phyloP scores from a whole-genome alignment of 2,888 invertebrate species.

The Netelia inedita region DNA sequence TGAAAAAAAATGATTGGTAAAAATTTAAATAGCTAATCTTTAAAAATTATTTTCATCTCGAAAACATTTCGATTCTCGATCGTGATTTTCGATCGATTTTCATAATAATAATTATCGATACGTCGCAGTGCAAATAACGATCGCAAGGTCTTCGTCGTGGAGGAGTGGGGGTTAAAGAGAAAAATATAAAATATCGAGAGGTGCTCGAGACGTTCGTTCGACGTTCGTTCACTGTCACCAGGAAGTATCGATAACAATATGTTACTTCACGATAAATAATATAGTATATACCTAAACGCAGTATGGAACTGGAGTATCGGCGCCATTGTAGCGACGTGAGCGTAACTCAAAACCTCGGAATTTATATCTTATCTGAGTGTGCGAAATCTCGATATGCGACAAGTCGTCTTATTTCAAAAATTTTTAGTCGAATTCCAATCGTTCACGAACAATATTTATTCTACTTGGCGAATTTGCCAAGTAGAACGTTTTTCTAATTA shows the following conservation, averaged over 20 bases:
- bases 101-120: not conserved
- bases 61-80: not conserved
- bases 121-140: not conserved
- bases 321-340: no score
- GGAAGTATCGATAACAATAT: constrained; percentile 20
- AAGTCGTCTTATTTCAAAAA: no score
- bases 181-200: not conserved
- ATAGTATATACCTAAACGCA: not conserved
- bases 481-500: no score
- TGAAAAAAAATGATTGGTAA: no score
- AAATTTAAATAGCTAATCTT: no score
- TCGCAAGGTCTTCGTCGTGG: not conserved
- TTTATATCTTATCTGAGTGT: not conserved
- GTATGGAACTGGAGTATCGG: not conserved
- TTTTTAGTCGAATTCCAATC: no score
- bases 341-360: no score
- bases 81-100: not conserved
- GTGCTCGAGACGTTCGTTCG: not conserved
- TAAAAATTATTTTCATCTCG: not conserved
- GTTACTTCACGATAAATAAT: constrained; percentile 16
- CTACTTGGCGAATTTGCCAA: no score
- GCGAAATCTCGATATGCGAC: not conserved
- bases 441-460: no score
- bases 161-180: not conserved
- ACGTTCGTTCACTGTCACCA: constrained; percentile 30